Conservation (phyloP, 1,140 invertebrate genomes). For the Lamellibrachia luymesi region DNA sequence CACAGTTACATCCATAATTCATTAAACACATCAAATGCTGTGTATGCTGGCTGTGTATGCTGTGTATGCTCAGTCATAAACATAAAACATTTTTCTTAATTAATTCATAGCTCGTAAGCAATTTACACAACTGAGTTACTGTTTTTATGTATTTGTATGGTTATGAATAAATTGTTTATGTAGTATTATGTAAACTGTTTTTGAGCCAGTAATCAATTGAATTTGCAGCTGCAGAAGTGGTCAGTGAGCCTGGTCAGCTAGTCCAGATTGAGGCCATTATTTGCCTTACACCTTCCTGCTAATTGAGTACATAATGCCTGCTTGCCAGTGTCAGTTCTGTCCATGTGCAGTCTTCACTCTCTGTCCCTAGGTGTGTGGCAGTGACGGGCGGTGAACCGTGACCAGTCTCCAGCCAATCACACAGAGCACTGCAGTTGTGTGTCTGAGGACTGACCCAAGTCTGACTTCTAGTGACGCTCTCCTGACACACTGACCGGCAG, state of each 20-base stretch:
- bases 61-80: background rate
- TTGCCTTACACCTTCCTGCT: background rate
- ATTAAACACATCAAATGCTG: background rate
- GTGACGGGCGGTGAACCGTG: background rate
- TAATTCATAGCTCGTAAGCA: background rate
- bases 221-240: background rate
- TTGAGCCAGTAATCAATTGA: background rate
- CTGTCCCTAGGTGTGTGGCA: background rate
- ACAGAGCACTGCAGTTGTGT: background rate
- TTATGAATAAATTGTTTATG: too few species aligned
- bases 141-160: background rate
- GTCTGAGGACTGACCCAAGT: background rate
- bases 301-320: background rate
- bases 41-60: background rate
- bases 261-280: background rate
- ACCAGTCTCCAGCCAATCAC: background rate
- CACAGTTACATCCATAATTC: background rate
- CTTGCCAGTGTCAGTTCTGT: background rate
- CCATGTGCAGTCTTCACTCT: background rate
- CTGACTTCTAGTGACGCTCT: background rate
- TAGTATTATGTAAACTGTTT: background rate
- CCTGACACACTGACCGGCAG: background rate
- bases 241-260: background rate
- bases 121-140: background rate
- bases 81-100: background rate